Evolutionary conservation across 2,888 invertebrate species (phyloP).

Genomic region (Acleris literana): DNA sequence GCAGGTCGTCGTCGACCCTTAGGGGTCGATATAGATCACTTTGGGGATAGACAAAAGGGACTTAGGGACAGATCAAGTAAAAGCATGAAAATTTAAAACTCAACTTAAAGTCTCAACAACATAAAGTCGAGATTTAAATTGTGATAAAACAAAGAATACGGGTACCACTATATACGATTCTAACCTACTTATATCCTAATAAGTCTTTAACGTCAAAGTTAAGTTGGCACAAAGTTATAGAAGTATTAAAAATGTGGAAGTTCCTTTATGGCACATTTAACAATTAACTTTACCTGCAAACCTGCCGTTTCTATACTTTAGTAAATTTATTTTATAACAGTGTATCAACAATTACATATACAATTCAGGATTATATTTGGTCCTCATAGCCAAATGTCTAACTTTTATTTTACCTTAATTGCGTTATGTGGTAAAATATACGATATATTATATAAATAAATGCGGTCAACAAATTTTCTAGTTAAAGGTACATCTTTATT

Average conservation of each 20-base stretch:
- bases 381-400: slow-evolving; percentile 38
- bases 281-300: slow-evolving; percentile 15
- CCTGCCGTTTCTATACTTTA: slow-evolving; percentile 10
- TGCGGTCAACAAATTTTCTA: slow-evolving; percentile 1
- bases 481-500: too few relatives aligned
- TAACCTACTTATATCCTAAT: slow-evolving; percentile 23
- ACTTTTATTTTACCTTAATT: slow-evolving; percentile 11
- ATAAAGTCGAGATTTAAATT: neutral
- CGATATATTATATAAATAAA: slow-evolving; percentile 6
- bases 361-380: slow-evolving; percentile 40
- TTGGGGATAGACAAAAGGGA: too few relatives aligned
- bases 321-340: slow-evolving; percentile 24
- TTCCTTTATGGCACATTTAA: slow-evolving; percentile 26
- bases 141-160: too few relatives aligned
- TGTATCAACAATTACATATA: slow-evolving; percentile 30
- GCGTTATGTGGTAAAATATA: slow-evolving; percentile 1
- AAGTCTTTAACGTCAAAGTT: slow-evolving; percentile 33
- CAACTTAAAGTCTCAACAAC: too few relatives aligned
- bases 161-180: slow-evolving; percentile 21
- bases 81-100: neutral
- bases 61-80: neutral
- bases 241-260: slow-evolving; percentile 19
- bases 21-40: too few relatives aligned
- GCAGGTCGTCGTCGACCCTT: too few relatives aligned
- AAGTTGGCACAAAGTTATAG: slow-evolving; percentile 21